Conservation (phyloP, 2,797 vertebrate genomes). For the Oreochromis mossambicus region DNA sequence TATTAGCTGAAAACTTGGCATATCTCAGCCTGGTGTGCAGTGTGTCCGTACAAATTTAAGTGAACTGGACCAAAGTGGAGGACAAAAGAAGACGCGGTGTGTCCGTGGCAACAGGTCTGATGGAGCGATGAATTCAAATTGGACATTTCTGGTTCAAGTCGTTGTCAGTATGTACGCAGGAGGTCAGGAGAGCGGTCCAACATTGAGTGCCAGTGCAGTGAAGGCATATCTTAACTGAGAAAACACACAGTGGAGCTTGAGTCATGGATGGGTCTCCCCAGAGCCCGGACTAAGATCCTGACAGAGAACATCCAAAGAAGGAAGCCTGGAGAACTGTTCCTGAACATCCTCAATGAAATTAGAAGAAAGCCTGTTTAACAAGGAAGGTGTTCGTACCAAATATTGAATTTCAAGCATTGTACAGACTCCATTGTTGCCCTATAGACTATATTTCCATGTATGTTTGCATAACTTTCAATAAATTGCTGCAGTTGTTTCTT, state of each 20-base stretch:
- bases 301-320: neutral
- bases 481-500: neutral
- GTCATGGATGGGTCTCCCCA: neutral
- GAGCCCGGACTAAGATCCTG: neutral
- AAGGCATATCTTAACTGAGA: neutral
- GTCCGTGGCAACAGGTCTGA: neutral
- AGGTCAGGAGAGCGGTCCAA: neutral
- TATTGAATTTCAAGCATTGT: neutral
- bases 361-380: neutral
- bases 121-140: neutral
- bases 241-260: neutral
- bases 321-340: neutral
- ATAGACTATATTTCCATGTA: neutral
- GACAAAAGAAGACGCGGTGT: neutral
- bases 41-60: neutral
- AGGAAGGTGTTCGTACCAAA: fast-evolving
- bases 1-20: neutral
- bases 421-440: neutral
- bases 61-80: neutral
- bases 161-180: neutral
- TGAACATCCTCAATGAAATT: neutral
- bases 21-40: neutral
- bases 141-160: neutral
- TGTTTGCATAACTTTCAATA: neutral
- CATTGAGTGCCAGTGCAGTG: neutral